Base-by-base conservation (phyloP, 2,888 invertebrate species). In the Lochmaea crataegi region DNA sequence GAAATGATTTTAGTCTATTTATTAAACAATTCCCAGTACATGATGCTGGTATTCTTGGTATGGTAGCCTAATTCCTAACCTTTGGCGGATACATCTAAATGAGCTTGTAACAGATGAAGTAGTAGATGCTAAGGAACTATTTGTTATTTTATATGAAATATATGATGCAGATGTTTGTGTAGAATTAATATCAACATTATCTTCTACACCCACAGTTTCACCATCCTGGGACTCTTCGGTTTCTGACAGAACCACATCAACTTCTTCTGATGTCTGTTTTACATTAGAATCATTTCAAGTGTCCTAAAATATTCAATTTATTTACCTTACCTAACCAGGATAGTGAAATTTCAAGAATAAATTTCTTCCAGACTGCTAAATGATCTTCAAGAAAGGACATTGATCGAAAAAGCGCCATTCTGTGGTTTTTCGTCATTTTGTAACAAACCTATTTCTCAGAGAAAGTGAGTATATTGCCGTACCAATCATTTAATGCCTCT, bases 341-440 rank as follows among this genome's bases (percentile, higher is more conserved):
- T 16, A n/a, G 32, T 32, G 61, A 32, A n/a, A 61, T 41, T 12
- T 61, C 14, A 12, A 6, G 3, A 38, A 61, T 61, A 12, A 61
- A 61, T 32, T 51, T 56, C 53, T 48, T 53, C 32, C 32, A 53
- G 4, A 65, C 53, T 53, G 53, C 53, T 9, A 65, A 26, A 53
- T 65, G 65, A 11, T 65, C 53, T 53, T 65, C 65, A 51, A 65
- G 48, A 51, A 53, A 26, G 1, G 65, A 48, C 32, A 65, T n/a
- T n/a, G n/a, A n/a, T n/a, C n/a, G n/a, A n/a, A n/a, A n/a, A n/a
- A n/a, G n/a, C n/a, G n/a, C n/a, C n/a, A n/a, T n/a, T n/a, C n/a
- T n/a, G n/a, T n/a, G n/a, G n/a, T n/a, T n/a, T n/a, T n/a, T n/a
- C n/a, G n/a, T n/a, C n/a, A n/a, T n/a, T n/a, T n/a, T n/a, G n/a